A percentile compares a stretch with the other conserved stretches of the same genome.
Evolutionary conservation across 64 coral and sea anemone genomes (phyloP).

Genomic region (Acropora yongei): DNA sequence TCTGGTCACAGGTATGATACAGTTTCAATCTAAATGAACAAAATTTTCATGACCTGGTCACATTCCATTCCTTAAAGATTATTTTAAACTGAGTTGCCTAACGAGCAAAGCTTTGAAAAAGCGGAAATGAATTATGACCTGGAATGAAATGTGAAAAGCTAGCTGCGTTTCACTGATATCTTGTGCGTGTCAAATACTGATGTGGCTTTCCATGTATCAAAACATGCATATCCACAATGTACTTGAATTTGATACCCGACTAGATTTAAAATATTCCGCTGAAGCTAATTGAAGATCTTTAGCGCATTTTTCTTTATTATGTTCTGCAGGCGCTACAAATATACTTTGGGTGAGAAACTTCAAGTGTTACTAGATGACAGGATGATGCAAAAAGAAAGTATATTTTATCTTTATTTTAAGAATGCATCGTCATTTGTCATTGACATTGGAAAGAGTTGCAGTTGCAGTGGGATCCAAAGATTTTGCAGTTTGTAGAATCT

Average conservation of each 20-base stretch:
- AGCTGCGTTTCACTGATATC: background rate
- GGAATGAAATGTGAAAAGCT: constrained; percentile 4
- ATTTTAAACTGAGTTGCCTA: too few species aligned
- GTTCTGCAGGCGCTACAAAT: background rate
- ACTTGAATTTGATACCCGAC: background rate
- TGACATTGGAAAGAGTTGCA: background rate
- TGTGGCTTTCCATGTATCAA: background rate
- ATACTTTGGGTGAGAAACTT: too few species aligned
- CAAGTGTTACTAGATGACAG: too few species aligned
- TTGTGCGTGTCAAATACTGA: background rate
- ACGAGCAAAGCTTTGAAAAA: too few species aligned
- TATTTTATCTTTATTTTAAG: background rate
- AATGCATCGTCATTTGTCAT: constrained; percentile 19
- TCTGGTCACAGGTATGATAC: background rate
- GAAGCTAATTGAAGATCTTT: background rate
- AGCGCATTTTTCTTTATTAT: background rate
- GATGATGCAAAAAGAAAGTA: too few species aligned
- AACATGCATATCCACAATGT: background rate
- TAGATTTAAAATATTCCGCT: constrained; percentile 1
- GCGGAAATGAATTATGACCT: too few species aligned
- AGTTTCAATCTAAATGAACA: background rate
- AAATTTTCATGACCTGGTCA: background rate
- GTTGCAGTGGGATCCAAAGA: constrained; percentile 9
- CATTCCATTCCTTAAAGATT: too few species aligned
- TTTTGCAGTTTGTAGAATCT: constrained; percentile 49